These are phyloP conservation scores for Drosophila persimilis DNA, from an alignment of 1,140 invertebrate genomes.

Conservation along the genomic window DNA sequence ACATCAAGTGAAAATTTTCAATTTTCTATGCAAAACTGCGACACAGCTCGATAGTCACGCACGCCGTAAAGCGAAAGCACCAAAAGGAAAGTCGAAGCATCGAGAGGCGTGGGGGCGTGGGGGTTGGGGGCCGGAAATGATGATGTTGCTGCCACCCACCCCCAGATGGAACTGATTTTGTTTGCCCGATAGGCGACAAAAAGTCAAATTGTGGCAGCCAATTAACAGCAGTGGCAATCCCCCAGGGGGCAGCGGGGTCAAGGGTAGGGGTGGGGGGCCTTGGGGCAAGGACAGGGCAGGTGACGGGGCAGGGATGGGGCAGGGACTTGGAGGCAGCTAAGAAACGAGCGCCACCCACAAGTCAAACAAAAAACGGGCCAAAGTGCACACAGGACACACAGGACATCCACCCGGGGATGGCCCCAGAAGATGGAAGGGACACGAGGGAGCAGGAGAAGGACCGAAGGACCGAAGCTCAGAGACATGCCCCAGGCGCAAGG, in stretches of 20 bases:
- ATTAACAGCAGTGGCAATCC: constrained; percentile 64
- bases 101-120: not conserved
- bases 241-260: not conserved
- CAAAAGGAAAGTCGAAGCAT: constrained; percentile 13
- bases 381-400: constrained; percentile 49
- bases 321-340: constrained; percentile 28
- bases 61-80: constrained; percentile 26
- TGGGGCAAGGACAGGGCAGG: not conserved
- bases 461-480: not conserved
- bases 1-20: constrained; percentile 76
- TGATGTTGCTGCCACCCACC: constrained; percentile 29
- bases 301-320: not conserved
- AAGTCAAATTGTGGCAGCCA: constrained; percentile 81
- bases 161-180: constrained; percentile 62
- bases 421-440: constrained; percentile 4
- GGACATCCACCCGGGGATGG: too few relatives aligned
- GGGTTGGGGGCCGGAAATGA: constrained; percentile 5
- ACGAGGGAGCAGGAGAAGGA: constrained; percentile 36
- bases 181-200: constrained; percentile 79
- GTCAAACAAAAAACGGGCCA: constrained; percentile 64
- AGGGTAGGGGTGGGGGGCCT: constrained; percentile 1
- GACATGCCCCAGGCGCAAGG: too few relatives aligned
- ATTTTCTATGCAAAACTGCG: constrained; percentile 78
- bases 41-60: constrained; percentile 78
- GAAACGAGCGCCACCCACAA: constrained; percentile 63